Evolutionary conservation across 2,888 invertebrate species (phyloP).

Genomic region (Thymelicus lineola): DNA sequence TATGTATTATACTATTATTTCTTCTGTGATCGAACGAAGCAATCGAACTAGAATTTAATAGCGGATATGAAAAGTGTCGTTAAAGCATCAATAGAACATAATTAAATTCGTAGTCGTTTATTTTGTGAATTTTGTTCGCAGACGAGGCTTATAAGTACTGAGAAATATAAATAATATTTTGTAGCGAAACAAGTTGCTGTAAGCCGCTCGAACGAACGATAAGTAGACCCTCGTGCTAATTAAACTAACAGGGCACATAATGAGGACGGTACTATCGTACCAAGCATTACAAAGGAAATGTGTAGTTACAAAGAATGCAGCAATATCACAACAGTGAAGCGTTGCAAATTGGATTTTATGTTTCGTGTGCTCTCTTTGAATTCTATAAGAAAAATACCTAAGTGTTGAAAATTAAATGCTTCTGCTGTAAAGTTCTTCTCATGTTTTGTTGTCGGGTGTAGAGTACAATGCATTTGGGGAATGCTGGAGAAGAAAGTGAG

Average conservation of each 20-base stretch:
- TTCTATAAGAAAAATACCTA: too few species aligned
- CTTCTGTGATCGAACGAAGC: too few species aligned
- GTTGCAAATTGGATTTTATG: slow-evolving; percentile 65
- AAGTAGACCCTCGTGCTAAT: slow-evolving; percentile 76
- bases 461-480: too few species aligned
- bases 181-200: slow-evolving; percentile 43
- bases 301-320: slow-evolving; percentile 37
- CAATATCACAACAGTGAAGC: slow-evolving; percentile 64
- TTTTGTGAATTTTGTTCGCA: slow-evolving; percentile 6
- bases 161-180: slow-evolving; percentile 37
- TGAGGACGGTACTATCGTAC: slow-evolving; percentile 52
- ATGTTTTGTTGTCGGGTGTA: too few species aligned
- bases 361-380: slow-evolving; percentile 42
- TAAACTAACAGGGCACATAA: slow-evolving; percentile 65
- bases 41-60: too few species aligned
- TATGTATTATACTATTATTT: too few species aligned
- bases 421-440: too few species aligned
- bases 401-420: too few species aligned
- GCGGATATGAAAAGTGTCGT: too few species aligned
- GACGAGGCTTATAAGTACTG: slow-evolving; percentile 12
- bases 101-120: too few species aligned
- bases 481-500: too few species aligned
- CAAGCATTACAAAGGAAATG: slow-evolving; percentile 52
- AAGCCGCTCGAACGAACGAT: slow-evolving; percentile 65
- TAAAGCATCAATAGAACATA: too few species aligned